Percentiles rank a stretch among this genome's conserved stretches.
Conservation (phyloP, 2,113 vertebrate genomes). For the Crotalus viridis region DNA sequence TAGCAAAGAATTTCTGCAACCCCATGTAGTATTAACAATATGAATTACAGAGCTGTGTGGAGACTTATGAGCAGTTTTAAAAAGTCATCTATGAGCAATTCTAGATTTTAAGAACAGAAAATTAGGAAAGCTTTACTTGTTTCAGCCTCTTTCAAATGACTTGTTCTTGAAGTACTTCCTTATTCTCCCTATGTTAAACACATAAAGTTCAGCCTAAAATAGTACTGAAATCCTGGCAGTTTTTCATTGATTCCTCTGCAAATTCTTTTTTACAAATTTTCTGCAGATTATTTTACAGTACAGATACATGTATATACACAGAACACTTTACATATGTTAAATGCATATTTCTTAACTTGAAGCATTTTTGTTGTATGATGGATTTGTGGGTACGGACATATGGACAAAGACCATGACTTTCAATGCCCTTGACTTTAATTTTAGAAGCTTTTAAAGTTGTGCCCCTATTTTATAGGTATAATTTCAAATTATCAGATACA, state of each 20-base stretch:
- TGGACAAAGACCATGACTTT: neutral
- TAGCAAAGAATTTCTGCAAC: neutral
- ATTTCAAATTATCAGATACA: neutral
- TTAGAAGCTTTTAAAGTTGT: neutral
- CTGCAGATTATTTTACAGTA: neutral
- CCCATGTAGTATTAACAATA: neutral
- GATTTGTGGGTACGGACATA: neutral
- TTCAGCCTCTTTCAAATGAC: neutral
- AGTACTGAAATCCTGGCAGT: neutral
- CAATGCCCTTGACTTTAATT: neutral
- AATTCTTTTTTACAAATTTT: neutral
- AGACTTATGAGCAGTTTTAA: neutral
- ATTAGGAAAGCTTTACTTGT: neutral
- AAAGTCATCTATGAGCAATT: neutral
- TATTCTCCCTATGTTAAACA: neutral
- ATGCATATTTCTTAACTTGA: conserved; percentile 22
- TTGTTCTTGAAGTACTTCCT: fast-evolving
- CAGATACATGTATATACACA: neutral
- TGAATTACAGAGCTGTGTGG: neutral
- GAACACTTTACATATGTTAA: neutral
- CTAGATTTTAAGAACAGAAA: neutral
- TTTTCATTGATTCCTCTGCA: conserved; percentile 10
- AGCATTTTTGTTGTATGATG: neutral
- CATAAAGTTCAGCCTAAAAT: neutral
- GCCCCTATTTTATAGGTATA: neutral